Evolutionary conservation across 2,797 vertebrate species (phyloP).

Genomic region (Leptatherina wallacei): DNA sequence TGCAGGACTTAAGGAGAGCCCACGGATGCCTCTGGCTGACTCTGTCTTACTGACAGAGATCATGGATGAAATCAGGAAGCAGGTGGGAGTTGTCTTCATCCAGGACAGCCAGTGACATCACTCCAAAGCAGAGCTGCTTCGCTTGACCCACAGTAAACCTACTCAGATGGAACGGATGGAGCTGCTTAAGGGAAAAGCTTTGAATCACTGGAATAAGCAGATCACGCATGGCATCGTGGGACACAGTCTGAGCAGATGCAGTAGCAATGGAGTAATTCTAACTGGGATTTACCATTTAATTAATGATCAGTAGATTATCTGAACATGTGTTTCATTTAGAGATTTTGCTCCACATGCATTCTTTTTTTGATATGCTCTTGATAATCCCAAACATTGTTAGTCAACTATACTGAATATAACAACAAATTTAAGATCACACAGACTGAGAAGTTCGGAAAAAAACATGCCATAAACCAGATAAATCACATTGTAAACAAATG

Average conservation of each 20-base stretch:
- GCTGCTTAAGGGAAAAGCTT: slow-evolving; percentile 23
- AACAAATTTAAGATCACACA: slow-evolving; percentile 11
- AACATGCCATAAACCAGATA: slow-evolving; percentile 13
- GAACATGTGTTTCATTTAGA: not conserved
- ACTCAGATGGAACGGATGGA: slow-evolving; percentile 30
- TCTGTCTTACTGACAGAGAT: slow-evolving; percentile 73
- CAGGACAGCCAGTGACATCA: slow-evolving; percentile 71
- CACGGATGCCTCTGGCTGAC: slow-evolving; percentile 73
- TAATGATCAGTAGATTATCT: slow-evolving; percentile 16
- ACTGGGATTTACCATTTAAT: slow-evolving; percentile 15
- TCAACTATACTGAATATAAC: not conserved
- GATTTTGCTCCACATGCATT: not conserved
- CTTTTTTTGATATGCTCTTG: not conserved
- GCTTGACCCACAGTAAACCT: slow-evolving; percentile 47
- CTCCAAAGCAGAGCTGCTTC: slow-evolving; percentile 33
- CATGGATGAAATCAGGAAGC: slow-evolving; percentile 76
- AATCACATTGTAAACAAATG: slow-evolving; percentile 34
- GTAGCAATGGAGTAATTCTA: slow-evolving; percentile 10
- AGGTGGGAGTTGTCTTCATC: slow-evolving; percentile 72
- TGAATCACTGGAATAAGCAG: slow-evolving; percentile 36
- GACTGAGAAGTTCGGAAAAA: slow-evolving; percentile 1
- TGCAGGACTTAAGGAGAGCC: slow-evolving; percentile 70
- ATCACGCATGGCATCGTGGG: slow-evolving; percentile 26
- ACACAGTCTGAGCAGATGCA: slow-evolving; percentile 29
- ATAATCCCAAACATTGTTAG: not conserved